Percentiles rank a stretch among this genome's conserved stretches.
These are phyloP conservation scores for Amphibalanus amphitrite DNA, from an alignment of 1,140 invertebrate species.

Conservation along the genomic window DNA sequence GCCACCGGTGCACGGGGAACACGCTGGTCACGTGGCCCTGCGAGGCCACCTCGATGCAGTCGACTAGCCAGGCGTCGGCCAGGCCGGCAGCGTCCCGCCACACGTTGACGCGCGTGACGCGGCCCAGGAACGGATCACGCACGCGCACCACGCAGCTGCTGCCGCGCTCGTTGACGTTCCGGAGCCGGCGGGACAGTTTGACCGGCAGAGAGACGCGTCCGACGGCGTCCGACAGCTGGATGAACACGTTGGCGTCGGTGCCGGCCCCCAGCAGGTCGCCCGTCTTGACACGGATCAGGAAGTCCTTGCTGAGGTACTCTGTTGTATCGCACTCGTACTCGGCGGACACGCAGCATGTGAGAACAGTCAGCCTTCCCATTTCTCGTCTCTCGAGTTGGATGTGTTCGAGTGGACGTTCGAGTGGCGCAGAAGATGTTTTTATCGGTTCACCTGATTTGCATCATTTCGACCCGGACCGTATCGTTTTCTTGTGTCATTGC, in stretches of 20 bases:
- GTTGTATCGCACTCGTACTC: too few relatives aligned
- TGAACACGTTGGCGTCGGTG: constrained; percentile 24
- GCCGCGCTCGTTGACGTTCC: constrained; percentile 25
- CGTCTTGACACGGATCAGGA: constrained; percentile 22
- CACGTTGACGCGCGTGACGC: constrained; percentile 16
- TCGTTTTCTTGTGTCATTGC: too few relatives aligned
- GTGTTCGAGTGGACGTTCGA: too few relatives aligned
- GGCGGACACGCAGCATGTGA: too few relatives aligned
- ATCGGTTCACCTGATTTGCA: too few relatives aligned
- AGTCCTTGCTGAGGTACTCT: not conserved
- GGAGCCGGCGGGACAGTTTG: constrained; percentile 22
- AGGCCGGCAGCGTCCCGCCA: constrained; percentile 17
- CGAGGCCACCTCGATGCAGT: constrained; percentile 17
- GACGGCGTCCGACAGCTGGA: constrained; percentile 21
- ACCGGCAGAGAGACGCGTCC: constrained; percentile 18
- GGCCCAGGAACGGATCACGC: constrained; percentile 9
- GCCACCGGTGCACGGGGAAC: constrained; percentile 33
- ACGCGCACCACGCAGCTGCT: constrained; percentile 18
- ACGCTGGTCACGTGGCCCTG: constrained; percentile 16
- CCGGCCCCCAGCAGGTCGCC: constrained; percentile 24
- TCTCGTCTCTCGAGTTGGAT: too few relatives aligned
- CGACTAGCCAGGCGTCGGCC: constrained; percentile 19
- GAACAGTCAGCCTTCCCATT: too few relatives aligned
- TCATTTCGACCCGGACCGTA: too few relatives aligned
- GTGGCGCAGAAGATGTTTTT: too few relatives aligned